Percentiles rank a stretch among this genome's conserved stretches.
phyloP scores from a whole-genome alignment of 2,888 invertebrate genomes.

The Melinopterus prodromus region DNA sequence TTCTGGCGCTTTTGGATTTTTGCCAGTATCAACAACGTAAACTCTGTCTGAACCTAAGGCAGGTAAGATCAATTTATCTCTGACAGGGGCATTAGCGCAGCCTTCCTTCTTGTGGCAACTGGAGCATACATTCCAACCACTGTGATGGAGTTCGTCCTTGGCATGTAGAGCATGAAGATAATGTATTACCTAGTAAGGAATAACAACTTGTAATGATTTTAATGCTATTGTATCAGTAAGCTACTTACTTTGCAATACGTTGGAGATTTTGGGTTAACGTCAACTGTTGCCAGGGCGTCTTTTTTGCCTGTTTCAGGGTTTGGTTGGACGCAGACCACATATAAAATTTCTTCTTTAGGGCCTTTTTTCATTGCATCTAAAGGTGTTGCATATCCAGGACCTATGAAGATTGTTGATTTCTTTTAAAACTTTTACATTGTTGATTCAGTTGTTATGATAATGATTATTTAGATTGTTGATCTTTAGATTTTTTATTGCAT shows the following conservation, averaged over 20 bases:
- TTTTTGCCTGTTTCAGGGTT: constrained; percentile 70
- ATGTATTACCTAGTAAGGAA: constrained; percentile 77
- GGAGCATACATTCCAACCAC: constrained; percentile 97
- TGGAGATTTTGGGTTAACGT: constrained; percentile 87
- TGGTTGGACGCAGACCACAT: constrained; percentile 89
- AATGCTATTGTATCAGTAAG: background rate
- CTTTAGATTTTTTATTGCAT: no score
- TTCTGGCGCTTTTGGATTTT: constrained; percentile 75
- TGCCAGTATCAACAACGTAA: constrained; percentile 83
- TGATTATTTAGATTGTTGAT: no score
- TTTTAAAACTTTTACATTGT: no score
- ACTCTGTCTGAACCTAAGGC: constrained; percentile 82
- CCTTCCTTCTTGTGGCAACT: constrained; percentile 75
- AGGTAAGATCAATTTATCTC: constrained; percentile 86
- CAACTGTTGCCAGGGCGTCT: constrained; percentile 91
- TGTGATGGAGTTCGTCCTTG: constrained; percentile 93
- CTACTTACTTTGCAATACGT: constrained; percentile 80
- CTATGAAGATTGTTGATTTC: constrained; percentile 50
- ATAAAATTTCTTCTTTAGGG: constrained; percentile 84
- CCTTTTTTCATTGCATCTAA: constrained; percentile 84
- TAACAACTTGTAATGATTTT: no score
- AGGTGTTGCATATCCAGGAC: constrained; percentile 83
- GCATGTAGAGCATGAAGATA: constrained; percentile 79
- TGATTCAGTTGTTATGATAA: no score
- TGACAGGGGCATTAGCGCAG: constrained; percentile 61